A percentile compares a stretch with the other conserved stretches of the same genome.
These are phyloP conservation scores for Ondatra zibethicus DNA, from an alignment of 2,113 vertebrate genomes.

Conservation along the genomic window DNA sequence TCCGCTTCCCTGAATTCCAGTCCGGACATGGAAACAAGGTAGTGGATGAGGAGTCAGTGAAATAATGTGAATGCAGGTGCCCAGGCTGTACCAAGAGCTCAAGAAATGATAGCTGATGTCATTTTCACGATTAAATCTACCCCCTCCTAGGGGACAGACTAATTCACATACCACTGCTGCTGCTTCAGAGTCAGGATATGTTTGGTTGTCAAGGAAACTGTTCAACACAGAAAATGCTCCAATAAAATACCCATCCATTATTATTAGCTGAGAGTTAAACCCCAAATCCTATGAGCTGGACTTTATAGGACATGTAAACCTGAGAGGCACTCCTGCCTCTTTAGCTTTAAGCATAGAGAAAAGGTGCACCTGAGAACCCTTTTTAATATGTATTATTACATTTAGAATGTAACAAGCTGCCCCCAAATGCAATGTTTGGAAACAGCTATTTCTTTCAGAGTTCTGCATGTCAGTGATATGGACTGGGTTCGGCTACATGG, in stretches of 20 bases:
- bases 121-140: slow-evolving; percentile 51
- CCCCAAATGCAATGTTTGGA: not conserved
- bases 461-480: not conserved
- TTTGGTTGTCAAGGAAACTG: slow-evolving; percentile 37
- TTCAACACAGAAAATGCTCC: slow-evolving; percentile 29
- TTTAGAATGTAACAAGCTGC: not conserved
- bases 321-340: not conserved
- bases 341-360: not conserved
- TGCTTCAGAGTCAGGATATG: slow-evolving; percentile 28
- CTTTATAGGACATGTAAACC: not conserved
- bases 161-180: not conserved
- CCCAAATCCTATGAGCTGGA: not conserved
- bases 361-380: not conserved
- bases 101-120: slow-evolving; percentile 44
- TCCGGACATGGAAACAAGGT: not conserved
- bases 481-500: not conserved
- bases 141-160: not conserved
- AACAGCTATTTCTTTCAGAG: not conserved
- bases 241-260: not conserved
- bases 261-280: slow-evolving; percentile 3
- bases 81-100: not conserved
- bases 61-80: slow-evolving; percentile 24
- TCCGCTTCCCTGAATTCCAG: slow-evolving; percentile 3
- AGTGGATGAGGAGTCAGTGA: slow-evolving; percentile 39
- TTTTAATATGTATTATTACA: not conserved